These are phyloP conservation scores for Falco columbarius DNA, from an alignment of 2,797 vertebrate species.

Conservation along the genomic window DNA sequence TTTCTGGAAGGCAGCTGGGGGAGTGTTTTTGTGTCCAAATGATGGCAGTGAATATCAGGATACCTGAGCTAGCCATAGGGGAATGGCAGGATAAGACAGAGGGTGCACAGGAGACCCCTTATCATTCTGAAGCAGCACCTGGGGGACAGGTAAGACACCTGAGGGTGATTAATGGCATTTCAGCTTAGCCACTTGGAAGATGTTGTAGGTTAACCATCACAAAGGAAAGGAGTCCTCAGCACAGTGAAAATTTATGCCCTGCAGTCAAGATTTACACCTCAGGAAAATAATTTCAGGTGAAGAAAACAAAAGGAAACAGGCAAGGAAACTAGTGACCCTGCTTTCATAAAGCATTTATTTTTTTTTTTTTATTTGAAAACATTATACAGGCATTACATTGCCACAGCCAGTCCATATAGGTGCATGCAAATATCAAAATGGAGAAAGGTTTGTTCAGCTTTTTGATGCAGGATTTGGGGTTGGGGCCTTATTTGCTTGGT, in stretches of 20 bases:
- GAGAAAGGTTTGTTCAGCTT: slow-evolving; percentile 73
- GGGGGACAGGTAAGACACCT: background rate
- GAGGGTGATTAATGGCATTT: background rate
- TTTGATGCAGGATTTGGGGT: slow-evolving; percentile 66
- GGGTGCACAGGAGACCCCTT: background rate
- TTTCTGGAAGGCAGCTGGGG: background rate
- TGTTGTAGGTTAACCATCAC: background rate
- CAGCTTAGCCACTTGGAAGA: background rate
- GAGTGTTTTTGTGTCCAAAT: background rate
- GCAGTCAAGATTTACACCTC: background rate
- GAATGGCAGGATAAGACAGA: background rate
- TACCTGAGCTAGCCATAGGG: background rate
- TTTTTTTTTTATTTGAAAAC: slow-evolving; percentile 85
- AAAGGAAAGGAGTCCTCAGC: background rate
- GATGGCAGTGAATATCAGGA: background rate
- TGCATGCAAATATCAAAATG: slow-evolving; percentile 88
- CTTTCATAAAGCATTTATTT: slow-evolving; percentile 84
- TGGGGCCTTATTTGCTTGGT: slow-evolving; percentile 53
- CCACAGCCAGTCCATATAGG: slow-evolving; percentile 85
- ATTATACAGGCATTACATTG: slow-evolving; percentile 87
- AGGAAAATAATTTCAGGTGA: background rate
- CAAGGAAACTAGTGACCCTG: slow-evolving; percentile 25
- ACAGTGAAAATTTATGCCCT: background rate
- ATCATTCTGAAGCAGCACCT: background rate
- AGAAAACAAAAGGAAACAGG: slow-evolving; percentile 49